Evolutionary conservation across 2,113 vertebrate species (phyloP), one percentile per base, ranked within the genome.

Genomic region (Brachypodius melanocephalos): DNA sequence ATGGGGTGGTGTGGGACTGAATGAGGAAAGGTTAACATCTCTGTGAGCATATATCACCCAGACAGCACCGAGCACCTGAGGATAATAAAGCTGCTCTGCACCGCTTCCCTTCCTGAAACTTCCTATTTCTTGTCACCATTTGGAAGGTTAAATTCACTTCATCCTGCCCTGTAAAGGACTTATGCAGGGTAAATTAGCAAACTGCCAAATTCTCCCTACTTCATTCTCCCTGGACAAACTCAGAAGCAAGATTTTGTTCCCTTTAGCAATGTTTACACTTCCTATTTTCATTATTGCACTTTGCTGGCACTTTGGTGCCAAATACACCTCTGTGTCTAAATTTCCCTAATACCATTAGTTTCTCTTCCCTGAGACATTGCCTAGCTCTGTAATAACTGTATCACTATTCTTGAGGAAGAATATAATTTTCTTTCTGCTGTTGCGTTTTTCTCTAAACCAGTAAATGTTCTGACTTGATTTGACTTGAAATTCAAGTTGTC

Each of bases 61-160:
- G 93, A 78, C 87, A 94, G 94, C 66, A 3, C 17, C 3, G 55
- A 85, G 62, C 94, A 85, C 85, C 40, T 7, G 87, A 93, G 94
- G 71, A 36, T 87, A 91, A 95, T 94, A 95, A 96, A 95, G 62
- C 71, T 72, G 48, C 8, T 63, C 71, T 57, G 68, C 54, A 3
- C 34, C 1, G 3, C 81, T 82, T 85, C 46, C 61, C 62, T 82
- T 42, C 20, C 74, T 43, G 62, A 80, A 31, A 58, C 67, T 91
- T 89, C 71, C 58, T 94, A 94, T 78, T 89, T 94, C 89, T 92
- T 94, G 77, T 68, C 66, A 38, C 36, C 15, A 0, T 75, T 85
- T 79, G 58, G 71, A 95, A 92, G 58, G 71, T 93, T 76, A 86
- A 63, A 89, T 82, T 85, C 74, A 72, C 66, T 89, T 84, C 12